Evolutionary conservation across 2,113 vertebrate species (phyloP).

Genomic region (Parus major): DNA sequence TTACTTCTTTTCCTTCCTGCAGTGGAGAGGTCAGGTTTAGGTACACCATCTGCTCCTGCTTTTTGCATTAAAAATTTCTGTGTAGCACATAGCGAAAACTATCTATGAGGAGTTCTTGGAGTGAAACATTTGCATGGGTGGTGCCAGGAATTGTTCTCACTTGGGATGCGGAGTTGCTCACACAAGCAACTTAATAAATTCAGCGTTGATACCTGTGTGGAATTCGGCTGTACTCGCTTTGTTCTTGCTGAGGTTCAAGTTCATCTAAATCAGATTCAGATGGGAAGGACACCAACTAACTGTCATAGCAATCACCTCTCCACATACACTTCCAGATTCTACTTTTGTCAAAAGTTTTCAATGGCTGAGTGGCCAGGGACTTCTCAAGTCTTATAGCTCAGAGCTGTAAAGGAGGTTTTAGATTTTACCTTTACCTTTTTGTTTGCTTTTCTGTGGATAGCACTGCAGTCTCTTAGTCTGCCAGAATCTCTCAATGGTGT

Average conservation of each 20-base stretch:
- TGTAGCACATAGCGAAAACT: not conserved
- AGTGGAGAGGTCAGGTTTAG: not conserved
- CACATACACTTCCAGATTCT: not conserved
- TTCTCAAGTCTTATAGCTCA: not conserved
- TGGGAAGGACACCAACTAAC: not conserved
- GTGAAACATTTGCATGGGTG: not conserved
- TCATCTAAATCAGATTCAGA: not conserved
- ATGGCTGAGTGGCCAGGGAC: not conserved
- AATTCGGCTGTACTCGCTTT: not conserved
- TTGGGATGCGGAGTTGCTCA: not conserved
- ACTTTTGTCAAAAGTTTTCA: not conserved
- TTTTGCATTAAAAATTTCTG: not conserved
- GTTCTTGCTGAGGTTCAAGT: not conserved
- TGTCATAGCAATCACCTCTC: not conserved
- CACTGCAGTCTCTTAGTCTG: not conserved
- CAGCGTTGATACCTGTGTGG: not conserved
- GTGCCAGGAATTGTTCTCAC: constrained; percentile 50
- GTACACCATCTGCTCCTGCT: constrained; percentile 17
- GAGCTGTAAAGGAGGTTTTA: not conserved
- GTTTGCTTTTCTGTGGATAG: not conserved
- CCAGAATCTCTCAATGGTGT: not conserved
- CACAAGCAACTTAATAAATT: not conserved
- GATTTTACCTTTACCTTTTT: not conserved
- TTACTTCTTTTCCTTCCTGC: not conserved
- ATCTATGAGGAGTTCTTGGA: not conserved